Evolutionary conservation across 2,888 invertebrate genomes (phyloP), one percentile per base, ranked within the genome.

Genomic region (Agrilus cyanescens): DNA sequence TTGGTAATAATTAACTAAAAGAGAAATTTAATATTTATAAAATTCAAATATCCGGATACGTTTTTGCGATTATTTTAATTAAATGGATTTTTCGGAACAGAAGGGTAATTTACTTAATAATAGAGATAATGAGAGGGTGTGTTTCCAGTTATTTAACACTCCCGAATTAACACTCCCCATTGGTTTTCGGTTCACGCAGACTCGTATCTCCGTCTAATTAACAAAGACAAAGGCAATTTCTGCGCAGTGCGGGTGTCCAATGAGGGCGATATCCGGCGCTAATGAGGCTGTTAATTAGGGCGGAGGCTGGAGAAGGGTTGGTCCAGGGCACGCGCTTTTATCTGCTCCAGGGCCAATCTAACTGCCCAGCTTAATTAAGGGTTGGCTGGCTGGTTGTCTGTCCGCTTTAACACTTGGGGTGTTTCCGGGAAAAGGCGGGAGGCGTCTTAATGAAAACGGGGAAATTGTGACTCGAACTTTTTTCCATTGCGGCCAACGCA

Each of bases 341-440:
- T 72, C 70, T 71, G 71, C 71, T 72, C 71, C 53, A 50, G 55
- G 55, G 53, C 63, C 62, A 62, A 61, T 62, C 61, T 62, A 61
- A 57, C 56, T 43, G 53, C 52, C 50, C 51, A 60, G 61, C 62
- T 63, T 65, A 63, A 65, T 65, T 65, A 63, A 62, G 63, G 63
- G 63, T 61, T 57, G 61, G 62, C 54, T 57, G 53, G 47, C 25
- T 25, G 25, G 63, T 61, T 58, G 61, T 61, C 54, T 57, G 54
- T 49, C 40, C 37, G 44, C 38, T 44, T 48, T 46, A 43, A 20
- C 45, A 45, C 47, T 45, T 43, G 34, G 38, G 41, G 41, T 36
- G 45, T 46, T 48, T 39, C 48, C 48, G 40, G 25, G 13, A 25
- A 25, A 25, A 25, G 25, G 25, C 25, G 25, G 20, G 12, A 29